Evolutionary conservation across 2,888 invertebrate genomes (phyloP).

Genomic region (Cheilosia impressa): DNA sequence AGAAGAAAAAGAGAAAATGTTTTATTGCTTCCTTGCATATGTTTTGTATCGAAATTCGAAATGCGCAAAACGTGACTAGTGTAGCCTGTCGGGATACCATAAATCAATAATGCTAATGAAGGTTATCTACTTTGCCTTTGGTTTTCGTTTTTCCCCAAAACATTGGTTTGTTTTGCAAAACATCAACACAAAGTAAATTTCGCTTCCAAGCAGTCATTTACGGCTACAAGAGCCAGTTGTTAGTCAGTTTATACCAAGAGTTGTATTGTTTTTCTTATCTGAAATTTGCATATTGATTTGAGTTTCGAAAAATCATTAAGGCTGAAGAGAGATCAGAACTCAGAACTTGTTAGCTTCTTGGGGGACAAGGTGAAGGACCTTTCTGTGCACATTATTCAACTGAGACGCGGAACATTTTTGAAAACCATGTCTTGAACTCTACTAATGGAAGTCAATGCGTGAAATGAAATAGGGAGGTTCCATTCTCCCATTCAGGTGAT

Average conservation of each 20-base stretch:
- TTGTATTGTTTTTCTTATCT: not conserved
- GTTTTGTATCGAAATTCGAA: slow-evolving; percentile 62
- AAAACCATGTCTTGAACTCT: no score
- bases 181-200: slow-evolving; percentile 29
- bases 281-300: slow-evolving; percentile 38
- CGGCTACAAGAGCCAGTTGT: not conserved
- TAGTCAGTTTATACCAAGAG: slow-evolving; percentile 10
- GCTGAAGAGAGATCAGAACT: not conserved
- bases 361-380: no score
- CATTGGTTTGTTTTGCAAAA: slow-evolving; percentile 34
- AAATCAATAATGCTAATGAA: slow-evolving; percentile 69
- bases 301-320: slow-evolving; percentile 6
- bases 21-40: slow-evolving; percentile 63
- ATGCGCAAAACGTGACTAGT: slow-evolving; percentile 63
- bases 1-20: slow-evolving; percentile 54
- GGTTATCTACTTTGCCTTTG: slow-evolving; percentile 52
- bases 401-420: no score
- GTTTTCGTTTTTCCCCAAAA: slow-evolving; percentile 2
- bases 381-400: no score
- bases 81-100: slow-evolving; percentile 43
- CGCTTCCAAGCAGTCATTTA: slow-evolving; percentile 3
- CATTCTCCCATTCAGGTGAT: no score
- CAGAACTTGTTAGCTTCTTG: not conserved
- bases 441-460: no score
- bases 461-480: no score